These are phyloP conservation scores for Dendrocopos noguchii DNA, from an alignment of 2,113 vertebrate species.

Conservation along the genomic window DNA sequence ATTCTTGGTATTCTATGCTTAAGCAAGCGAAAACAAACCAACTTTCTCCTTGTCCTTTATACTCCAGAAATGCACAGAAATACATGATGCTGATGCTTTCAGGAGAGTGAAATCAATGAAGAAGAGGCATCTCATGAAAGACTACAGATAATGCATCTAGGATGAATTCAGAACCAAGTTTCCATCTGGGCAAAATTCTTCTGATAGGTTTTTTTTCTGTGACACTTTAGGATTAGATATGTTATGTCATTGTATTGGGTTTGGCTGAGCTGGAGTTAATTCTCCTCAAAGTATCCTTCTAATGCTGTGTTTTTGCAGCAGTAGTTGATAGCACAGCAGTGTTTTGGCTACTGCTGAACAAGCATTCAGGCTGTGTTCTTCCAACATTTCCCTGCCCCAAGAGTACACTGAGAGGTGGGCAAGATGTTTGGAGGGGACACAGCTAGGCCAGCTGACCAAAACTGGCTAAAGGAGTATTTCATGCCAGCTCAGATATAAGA, in stretches of 20 bases:
- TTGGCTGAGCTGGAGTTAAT: too few species aligned
- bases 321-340: too few species aligned
- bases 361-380: too few species aligned
- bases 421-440: too few species aligned
- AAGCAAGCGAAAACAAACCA: background rate
- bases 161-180: background rate
- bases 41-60: background rate
- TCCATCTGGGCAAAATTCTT: background rate
- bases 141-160: background rate
- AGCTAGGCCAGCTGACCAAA: too few species aligned
- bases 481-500: too few species aligned
- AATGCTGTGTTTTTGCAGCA: too few species aligned
- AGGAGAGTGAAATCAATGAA: background rate
- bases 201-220: background rate
- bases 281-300: too few species aligned
- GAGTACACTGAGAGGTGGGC: too few species aligned
- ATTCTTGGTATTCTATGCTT: background rate
- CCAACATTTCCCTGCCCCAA: too few species aligned
- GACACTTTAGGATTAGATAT: background rate
- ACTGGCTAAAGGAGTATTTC: too few species aligned
- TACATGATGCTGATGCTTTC: background rate
- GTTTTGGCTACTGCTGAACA: too few species aligned
- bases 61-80: background rate
- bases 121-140: background rate
- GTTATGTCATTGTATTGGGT: background rate